A percentile compares a stretch with the other conserved stretches of the same genome.
These are phyloP conservation scores for Nesogale talazaci DNA, from an alignment of 2,113 vertebrate genomes.

Conservation along the genomic window DNA sequence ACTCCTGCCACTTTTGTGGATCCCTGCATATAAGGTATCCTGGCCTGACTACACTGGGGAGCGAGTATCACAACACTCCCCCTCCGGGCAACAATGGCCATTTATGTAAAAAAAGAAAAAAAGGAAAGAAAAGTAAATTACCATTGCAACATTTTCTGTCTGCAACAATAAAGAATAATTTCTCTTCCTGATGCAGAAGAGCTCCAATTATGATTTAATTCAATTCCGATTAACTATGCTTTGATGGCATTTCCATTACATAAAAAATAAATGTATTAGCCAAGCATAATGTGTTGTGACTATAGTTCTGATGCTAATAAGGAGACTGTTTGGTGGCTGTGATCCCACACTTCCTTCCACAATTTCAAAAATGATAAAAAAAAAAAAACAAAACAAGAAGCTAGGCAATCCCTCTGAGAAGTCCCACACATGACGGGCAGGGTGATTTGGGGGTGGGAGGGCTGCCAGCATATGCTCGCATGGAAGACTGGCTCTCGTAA, in stretches of 20 bases:
- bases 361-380: constrained; percentile 71
- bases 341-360: constrained; percentile 83
- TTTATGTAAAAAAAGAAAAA: constrained; percentile 72
- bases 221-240: constrained; percentile 87
- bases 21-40: background rate
- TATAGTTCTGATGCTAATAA: constrained; percentile 86
- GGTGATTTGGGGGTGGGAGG: constrained; percentile 67
- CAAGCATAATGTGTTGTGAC: constrained; percentile 87
- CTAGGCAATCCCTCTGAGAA: constrained; percentile 17
- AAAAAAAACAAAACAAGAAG: background rate
- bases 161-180: constrained; percentile 86
- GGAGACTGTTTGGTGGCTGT: constrained; percentile 82
- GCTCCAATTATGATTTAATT: constrained; percentile 89
- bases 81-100: constrained; percentile 72
- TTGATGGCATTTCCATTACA: constrained; percentile 89
- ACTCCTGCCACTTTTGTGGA: background rate
- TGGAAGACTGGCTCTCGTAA: constrained; percentile 64
- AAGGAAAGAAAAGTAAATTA: constrained; percentile 76
- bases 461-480: constrained; percentile 53
- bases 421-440: constrained; percentile 57
- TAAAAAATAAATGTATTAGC: constrained; percentile 89
- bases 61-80: background rate
- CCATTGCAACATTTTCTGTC: constrained; percentile 79
- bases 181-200: constrained; percentile 84
- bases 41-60: background rate